Evolutionary conservation across 2,888 invertebrate species (phyloP), one percentile per base, ranked within the genome.

Genomic region (Apoderus coryli): DNA sequence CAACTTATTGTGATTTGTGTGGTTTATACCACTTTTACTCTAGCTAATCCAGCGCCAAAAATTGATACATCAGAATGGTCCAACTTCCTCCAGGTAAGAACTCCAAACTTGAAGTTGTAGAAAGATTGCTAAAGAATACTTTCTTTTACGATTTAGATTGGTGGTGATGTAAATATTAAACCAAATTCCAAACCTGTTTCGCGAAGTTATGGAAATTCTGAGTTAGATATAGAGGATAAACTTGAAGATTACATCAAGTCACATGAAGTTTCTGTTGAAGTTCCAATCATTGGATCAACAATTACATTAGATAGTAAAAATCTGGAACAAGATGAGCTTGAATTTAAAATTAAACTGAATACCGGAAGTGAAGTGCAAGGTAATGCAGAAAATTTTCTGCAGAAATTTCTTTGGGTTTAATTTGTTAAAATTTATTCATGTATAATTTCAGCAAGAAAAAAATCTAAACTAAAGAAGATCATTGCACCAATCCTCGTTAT

Each of bases 401-500:
- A 19, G 4, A 5, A 28, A 25, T 19, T 19, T 19, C 1, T 19
- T 1, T 9, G 12, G 7, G 11, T 23, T 13, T n/a, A n/a, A n/a
- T n/a, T n/a, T n/a, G n/a, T n/a, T n/a, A n/a, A n/a, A 16, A 7
- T 9, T 2, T 13, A 29, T 12, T 13, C 5, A 6, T 26, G 22
- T 25, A 25, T 24, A 14, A 29, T 44, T 44, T 16, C 22, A 43
- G 44, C 39, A 4, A 39, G 37, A 11, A 39, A 41, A 31, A 80
- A 76, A 53, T 74, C 76, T 40, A 82, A 81, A 60, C 64, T 85
- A 47, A 80, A 77, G 67, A 84, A 81, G 63, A 74, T 84, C 61
- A 71, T 81, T 50, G 72, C 81, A 46, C 85, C 85, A 37, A 78
- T 85, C 50, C 64, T 84, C 46, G 78, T 82, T 38, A 73, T 85